Evolutionary conservation across 2,797 vertebrate genomes (phyloP), one percentile per base, ranked within the genome.

Genomic region (Somateria mollissima): DNA sequence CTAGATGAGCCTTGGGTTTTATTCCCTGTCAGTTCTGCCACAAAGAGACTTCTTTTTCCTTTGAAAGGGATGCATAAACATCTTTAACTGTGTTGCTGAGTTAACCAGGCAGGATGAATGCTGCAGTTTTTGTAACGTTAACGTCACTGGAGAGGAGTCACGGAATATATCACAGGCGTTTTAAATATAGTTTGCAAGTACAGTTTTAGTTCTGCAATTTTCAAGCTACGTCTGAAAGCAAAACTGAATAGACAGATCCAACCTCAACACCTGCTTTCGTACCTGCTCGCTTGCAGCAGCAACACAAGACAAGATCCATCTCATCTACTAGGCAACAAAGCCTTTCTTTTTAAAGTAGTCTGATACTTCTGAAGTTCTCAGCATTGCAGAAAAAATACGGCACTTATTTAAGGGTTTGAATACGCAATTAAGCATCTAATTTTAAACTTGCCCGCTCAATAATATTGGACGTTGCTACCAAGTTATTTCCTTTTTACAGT

Each of bases 361-460:
- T 0, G 0, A 84, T 89, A 41, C 18, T 88, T 91, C 3, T 36
- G 60, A 88, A 89, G 66, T 89, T 75, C 62, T 92, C 1, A 2
- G 36, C 43, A 81, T 28, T 67, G 47, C 3, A 10, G 79, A 92
- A 88, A 36, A 96, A 79, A 71, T 53, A 79, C 57, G 60, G 53
- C 39, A 27, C 56, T 94, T 76, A 80, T 81, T 94, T 95, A 88
- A 81, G 37, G 3, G 58, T 67, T 84, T 93, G 89, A 93, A 90
- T 90, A 66, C 60, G 51, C 74, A 92, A 37, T 83, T 88, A 94
- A 88, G 74, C 83, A 79, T 91, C 89, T 91, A 79, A 90, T 96
- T 92, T 95, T 94, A 95, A 91, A 94, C 74, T 78, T 92, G 76
- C 60, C 66, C n/a, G 43, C 67, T 94, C 89, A 79, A 86, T 88